A percentile compares a stretch with the other conserved stretches of the same genome.
Evolutionary conservation across 2,888 invertebrate genomes (phyloP).

Genomic region (Xestoiulus laeticollis): DNA sequence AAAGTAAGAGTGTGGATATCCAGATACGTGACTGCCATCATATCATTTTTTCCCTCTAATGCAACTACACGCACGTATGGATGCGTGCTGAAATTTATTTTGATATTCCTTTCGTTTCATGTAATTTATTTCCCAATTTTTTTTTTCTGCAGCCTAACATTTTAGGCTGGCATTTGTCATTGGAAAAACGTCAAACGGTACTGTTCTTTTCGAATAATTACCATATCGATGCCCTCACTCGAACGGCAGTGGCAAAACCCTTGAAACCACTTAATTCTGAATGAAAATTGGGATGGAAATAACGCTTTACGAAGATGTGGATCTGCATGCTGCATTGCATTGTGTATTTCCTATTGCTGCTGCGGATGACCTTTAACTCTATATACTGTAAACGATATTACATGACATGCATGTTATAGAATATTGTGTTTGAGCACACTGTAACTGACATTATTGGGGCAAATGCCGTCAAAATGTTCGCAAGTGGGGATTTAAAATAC

Average conservation of each 20-base stretch:
- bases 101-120: not conserved
- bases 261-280: too few relatives aligned
- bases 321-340: not conserved
- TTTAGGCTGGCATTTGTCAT: not conserved
- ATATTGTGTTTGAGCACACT: too few relatives aligned
- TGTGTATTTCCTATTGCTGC: not conserved
- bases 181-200: not conserved
- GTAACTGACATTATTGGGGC: too few relatives aligned
- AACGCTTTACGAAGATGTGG: not conserved
- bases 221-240: not conserved
- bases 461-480: too few relatives aligned
- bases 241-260: not conserved
- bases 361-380: not conserved
- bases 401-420: not conserved
- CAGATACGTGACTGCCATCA: not conserved
- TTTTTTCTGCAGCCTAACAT: not conserved
- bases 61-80: not conserved
- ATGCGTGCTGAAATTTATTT: not conserved
- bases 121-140: slow-evolving; percentile 6
- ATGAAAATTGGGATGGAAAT: not conserved
- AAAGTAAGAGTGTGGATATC: not conserved
- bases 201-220: not conserved
- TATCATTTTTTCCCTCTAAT: not conserved
- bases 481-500: too few relatives aligned
- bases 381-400: not conserved